Evolutionary conservation across 2,797 vertebrate species (phyloP).

Genomic region (Lepilemur septentrionalis): DNA sequence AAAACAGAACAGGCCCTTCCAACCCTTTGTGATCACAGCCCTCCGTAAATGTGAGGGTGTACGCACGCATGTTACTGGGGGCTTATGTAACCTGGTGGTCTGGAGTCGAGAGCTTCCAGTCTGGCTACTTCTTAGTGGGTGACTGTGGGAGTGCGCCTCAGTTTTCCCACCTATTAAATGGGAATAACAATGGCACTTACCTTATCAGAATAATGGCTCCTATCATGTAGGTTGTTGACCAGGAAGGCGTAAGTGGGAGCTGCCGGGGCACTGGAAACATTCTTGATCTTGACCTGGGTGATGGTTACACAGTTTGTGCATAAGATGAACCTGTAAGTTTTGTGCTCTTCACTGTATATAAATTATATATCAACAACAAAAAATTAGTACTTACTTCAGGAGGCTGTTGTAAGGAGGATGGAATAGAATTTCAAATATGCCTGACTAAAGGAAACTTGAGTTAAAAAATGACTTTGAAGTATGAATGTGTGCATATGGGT

Average conservation of each 20-base stretch:
- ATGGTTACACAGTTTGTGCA: accelerated
- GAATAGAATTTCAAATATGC: neutral
- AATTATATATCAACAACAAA: neutral
- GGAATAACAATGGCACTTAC: neutral
- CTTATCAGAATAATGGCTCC: neutral
- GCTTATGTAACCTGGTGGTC: neutral
- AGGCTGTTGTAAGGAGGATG: neutral
- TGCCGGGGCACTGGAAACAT: neutral
- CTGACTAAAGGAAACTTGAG: neutral
- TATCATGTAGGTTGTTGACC: neutral
- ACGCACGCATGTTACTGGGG: accelerated
- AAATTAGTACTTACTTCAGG: neutral
- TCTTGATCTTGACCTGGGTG: neutral
- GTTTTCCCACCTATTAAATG: neutral
- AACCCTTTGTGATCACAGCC: accelerated
- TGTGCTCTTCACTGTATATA: neutral
- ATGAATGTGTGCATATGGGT: accelerated
- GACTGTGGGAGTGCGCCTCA: neutral
- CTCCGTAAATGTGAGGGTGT: neutral
- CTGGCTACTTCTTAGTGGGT: neutral
- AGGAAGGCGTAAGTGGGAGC: neutral
- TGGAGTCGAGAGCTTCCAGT: neutral
- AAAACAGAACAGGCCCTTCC: neutral
- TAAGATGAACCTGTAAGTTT: too few relatives aligned
- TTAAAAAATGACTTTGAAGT: neutral